Evolutionary conservation across 2,888 invertebrate species (phyloP).

Genomic region (Lamellibrachia satsuma): DNA sequence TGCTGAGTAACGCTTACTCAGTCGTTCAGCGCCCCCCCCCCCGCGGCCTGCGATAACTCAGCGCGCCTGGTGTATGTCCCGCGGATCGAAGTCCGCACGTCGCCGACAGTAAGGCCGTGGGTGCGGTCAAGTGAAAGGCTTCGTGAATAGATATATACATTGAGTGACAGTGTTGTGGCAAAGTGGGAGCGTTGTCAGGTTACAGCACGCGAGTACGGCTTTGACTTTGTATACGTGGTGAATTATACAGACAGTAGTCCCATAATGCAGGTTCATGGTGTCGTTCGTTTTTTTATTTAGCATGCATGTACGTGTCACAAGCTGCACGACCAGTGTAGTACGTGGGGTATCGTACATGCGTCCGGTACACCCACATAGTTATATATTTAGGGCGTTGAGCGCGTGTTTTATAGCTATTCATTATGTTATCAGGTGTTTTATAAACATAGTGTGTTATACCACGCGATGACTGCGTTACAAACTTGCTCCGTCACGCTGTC

Average conservation of each 20-base stretch:
- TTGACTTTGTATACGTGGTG: not conserved
- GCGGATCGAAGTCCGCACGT: not conserved
- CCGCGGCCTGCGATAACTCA: not conserved
- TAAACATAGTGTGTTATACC: no score
- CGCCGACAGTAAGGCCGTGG: not conserved
- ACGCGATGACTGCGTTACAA: not conserved
- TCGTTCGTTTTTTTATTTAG: not conserved
- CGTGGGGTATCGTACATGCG: not conserved
- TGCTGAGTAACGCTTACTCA: slow-evolving; percentile 17
- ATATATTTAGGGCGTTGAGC: not conserved
- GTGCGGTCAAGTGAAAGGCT: not conserved
- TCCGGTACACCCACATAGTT: not conserved
- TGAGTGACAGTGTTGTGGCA: not conserved
- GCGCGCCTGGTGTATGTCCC: not conserved
- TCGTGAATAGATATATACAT: not conserved
- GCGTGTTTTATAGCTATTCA: not conserved
- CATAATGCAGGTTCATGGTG: not conserved
- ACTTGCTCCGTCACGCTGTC: not conserved
- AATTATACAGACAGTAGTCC: not conserved
- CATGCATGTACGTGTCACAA: not conserved
- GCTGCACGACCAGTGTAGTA: not conserved
- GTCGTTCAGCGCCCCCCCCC: not conserved
- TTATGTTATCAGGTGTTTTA: not conserved
- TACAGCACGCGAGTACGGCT: not conserved
- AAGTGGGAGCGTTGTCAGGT: not conserved